Conservation (phyloP, 2,113 vertebrate genomes). For the Atractosteus spatula region DNA sequence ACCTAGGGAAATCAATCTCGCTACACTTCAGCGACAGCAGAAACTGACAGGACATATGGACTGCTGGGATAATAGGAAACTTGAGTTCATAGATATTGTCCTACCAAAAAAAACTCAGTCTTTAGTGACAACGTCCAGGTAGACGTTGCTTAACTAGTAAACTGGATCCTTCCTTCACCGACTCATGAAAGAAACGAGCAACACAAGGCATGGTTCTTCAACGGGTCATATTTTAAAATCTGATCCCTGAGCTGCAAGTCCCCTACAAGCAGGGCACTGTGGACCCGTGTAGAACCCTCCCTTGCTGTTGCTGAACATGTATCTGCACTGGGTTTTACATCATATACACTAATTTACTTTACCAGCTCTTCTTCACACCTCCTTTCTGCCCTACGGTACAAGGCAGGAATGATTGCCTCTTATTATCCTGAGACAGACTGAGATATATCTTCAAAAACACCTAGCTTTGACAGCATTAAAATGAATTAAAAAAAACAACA, state of each 20-base stretch:
- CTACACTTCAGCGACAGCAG: too few species aligned
- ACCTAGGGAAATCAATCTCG: too few species aligned
- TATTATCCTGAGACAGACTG: constrained; percentile 64
- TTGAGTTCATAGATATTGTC: too few species aligned
- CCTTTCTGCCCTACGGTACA: constrained; percentile 40
- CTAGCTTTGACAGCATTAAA: constrained; percentile 25
- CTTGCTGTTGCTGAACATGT: constrained; percentile 28
- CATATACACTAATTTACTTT: constrained; percentile 42
- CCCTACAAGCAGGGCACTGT: constrained; percentile 46
- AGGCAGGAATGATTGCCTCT: constrained; percentile 65
- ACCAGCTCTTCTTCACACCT: not conserved
- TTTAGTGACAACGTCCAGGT: too few species aligned
- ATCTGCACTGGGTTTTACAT: constrained; percentile 29
- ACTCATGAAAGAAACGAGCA: constrained; percentile 40
- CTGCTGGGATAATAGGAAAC: too few species aligned
- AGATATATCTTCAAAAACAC: constrained; percentile 60
- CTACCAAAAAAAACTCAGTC: too few species aligned
- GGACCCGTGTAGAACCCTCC: constrained; percentile 46
- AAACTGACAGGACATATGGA: too few species aligned
- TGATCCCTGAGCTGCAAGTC: constrained; percentile 78
- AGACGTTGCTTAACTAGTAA: too few species aligned
- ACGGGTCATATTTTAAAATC: constrained; percentile 69
- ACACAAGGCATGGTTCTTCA: constrained; percentile 42
- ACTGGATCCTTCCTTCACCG: too few species aligned
- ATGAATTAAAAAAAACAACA: not conserved